Conservation (phyloP, 2,888 invertebrate species). For the Drosophila imparisetae region DNA sequence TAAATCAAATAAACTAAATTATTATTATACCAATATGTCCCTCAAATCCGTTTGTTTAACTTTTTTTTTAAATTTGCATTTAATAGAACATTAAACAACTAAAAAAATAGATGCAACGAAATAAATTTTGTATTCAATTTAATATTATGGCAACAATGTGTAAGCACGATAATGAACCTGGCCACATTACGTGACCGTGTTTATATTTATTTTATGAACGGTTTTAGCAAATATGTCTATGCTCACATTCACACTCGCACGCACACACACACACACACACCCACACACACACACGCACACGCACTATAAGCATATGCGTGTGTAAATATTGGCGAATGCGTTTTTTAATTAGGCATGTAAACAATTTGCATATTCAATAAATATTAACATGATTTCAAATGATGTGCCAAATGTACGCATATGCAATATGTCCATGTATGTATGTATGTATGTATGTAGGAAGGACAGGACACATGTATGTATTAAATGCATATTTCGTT, state of each 20-base stretch:
- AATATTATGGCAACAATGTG: slow-evolving; percentile 56
- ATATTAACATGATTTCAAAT: slow-evolving; percentile 66
- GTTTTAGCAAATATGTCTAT: slow-evolving; percentile 40
- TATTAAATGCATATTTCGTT: background rate
- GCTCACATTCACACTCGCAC: background rate
- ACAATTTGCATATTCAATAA: slow-evolving; percentile 61
- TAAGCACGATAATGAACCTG: slow-evolving; percentile 69
- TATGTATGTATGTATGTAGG: background rate
- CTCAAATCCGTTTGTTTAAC: slow-evolving; percentile 31
- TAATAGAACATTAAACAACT: slow-evolving; percentile 18
- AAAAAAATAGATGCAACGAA: slow-evolving; percentile 6
- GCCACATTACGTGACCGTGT: slow-evolving; percentile 57
- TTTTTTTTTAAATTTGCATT: slow-evolving; percentile 37
- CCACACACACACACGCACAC: no score
- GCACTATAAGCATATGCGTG: background rate
- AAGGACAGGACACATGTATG: background rate
- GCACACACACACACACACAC: background rate
- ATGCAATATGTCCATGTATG: background rate
- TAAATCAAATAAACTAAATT: background rate
- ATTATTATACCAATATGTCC: slow-evolving; percentile 2
- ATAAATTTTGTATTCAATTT: slow-evolving; percentile 23
- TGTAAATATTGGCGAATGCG: slow-evolving; percentile 31
- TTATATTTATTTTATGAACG: slow-evolving; percentile 47
- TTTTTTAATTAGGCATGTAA: slow-evolving; percentile 66
- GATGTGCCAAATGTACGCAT: slow-evolving; percentile 21